Percentiles rank a stretch among this genome's conserved stretches.
phyloP scores from a whole-genome alignment of 2,888 invertebrate genomes.

The Caenorhabditis sulstoni region DNA sequence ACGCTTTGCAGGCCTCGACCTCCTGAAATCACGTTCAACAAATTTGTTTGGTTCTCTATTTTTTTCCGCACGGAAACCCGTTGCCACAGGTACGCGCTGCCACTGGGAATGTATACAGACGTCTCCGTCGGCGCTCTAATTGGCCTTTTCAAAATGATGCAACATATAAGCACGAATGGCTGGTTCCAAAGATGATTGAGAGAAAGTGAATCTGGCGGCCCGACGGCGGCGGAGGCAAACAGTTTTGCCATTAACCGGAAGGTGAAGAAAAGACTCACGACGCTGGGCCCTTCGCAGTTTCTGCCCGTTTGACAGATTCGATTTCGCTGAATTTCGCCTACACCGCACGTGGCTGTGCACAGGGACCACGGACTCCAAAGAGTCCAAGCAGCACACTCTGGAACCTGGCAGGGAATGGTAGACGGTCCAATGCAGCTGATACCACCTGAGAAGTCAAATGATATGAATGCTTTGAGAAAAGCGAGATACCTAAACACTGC shows the following conservation, averaged over 20 bases:
- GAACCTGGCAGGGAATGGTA: conserved; percentile 58
- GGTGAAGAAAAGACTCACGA: conserved; percentile 42
- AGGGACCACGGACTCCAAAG: conserved; percentile 67
- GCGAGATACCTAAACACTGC: conserved; percentile 66
- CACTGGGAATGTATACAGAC: conserved; percentile 42
- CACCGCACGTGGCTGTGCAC: conserved; percentile 68
- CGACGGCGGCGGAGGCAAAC: conserved; percentile 33
- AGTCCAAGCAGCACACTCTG: conserved; percentile 66
- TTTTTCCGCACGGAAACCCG: conserved; percentile 30
- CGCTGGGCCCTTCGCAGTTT: conserved; percentile 69
- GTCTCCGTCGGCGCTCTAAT: conserved; percentile 47
- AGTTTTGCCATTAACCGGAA: conserved; percentile 21
- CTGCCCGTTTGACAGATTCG: conserved; percentile 64
- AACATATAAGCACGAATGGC: conserved; percentile 46
- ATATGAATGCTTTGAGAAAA: background rate
- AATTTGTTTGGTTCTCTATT: background rate
- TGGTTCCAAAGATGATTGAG: conserved; percentile 48
- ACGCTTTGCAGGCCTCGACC: conserved; percentile 63
- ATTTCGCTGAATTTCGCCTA: conserved; percentile 65
- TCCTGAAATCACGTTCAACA: conserved; percentile 47
- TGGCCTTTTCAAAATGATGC: conserved; percentile 57
- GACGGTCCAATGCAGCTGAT: conserved; percentile 61
- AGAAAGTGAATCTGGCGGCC: conserved; percentile 36
- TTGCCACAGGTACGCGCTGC: conserved; percentile 16
- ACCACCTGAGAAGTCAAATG: conserved; percentile 25